A percentile compares a stretch with the other conserved stretches of the same genome.
Evolutionary conservation across 2,888 invertebrate genomes (phyloP).

Genomic region (Drosophila phalerata): DNA sequence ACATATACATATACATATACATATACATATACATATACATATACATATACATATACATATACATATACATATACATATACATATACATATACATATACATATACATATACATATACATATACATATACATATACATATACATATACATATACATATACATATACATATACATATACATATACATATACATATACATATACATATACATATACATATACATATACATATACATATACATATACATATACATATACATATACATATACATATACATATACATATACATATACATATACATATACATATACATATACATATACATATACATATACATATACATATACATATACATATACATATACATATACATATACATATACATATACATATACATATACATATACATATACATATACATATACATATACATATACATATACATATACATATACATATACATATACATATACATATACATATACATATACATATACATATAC

Average conservation of each 20-base stretch:
- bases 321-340: slow-evolving; percentile 1
- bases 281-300: slow-evolving; percentile 3
- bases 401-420: background rate
- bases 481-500: background rate
- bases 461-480: background rate
- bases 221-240: slow-evolving; percentile 1
- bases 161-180: slow-evolving; percentile 7
- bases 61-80: slow-evolving; percentile 9
- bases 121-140: slow-evolving; percentile 6
- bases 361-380: background rate
- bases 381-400: background rate
- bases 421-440: background rate
- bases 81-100: slow-evolving; percentile 9
- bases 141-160: slow-evolving; percentile 9
- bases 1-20: slow-evolving; percentile 7
- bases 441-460: background rate
- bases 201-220: slow-evolving; percentile 8
- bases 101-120: slow-evolving; percentile 5
- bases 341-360: background rate
- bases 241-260: slow-evolving; percentile 1
- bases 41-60: slow-evolving; percentile 5
- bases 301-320: slow-evolving; percentile 5
- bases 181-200: slow-evolving; percentile 7
- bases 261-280: slow-evolving; percentile 3
- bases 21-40: slow-evolving; percentile 9